Evolutionary conservation across 2,797 vertebrate species (phyloP).

Genomic region (Arctocebus calabarensis): DNA sequence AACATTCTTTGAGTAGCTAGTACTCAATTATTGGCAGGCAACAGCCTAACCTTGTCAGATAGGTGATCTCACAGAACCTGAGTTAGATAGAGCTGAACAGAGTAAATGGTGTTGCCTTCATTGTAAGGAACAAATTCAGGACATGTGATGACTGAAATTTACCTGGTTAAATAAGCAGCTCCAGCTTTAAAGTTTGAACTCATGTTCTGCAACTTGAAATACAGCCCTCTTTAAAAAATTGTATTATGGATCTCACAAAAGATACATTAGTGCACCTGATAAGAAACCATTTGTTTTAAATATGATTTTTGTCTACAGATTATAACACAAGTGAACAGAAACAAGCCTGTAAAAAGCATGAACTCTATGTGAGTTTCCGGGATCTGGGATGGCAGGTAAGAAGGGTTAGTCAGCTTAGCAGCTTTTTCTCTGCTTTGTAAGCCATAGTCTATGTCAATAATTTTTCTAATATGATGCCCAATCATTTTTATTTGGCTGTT

Average conservation of each 20-base stretch:
- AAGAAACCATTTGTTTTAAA: slow-evolving; percentile 11
- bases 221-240: background rate
- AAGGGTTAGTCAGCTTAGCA: background rate
- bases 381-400: slow-evolving; percentile 99
- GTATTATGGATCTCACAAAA: background rate
- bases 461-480: background rate
- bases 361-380: slow-evolving; percentile 99
- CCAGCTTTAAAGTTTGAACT: background rate
- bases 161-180: background rate
- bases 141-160: background rate
- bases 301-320: slow-evolving; percentile 88
- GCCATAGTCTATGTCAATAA: background rate
- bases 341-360: slow-evolving; percentile 99
- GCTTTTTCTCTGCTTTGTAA: background rate
- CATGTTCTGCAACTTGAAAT: background rate
- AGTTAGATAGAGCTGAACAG: background rate
- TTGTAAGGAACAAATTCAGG: background rate
- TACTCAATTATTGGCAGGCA: background rate
- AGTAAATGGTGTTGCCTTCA: background rate
- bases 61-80: background rate
- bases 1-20: background rate
- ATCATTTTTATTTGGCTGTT: background rate
- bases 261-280: background rate
- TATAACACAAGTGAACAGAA: slow-evolving; percentile 98
- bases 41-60: background rate